Evolutionary conservation across 2,113 vertebrate species (phyloP).

Genomic region (Alectura lathami): DNA sequence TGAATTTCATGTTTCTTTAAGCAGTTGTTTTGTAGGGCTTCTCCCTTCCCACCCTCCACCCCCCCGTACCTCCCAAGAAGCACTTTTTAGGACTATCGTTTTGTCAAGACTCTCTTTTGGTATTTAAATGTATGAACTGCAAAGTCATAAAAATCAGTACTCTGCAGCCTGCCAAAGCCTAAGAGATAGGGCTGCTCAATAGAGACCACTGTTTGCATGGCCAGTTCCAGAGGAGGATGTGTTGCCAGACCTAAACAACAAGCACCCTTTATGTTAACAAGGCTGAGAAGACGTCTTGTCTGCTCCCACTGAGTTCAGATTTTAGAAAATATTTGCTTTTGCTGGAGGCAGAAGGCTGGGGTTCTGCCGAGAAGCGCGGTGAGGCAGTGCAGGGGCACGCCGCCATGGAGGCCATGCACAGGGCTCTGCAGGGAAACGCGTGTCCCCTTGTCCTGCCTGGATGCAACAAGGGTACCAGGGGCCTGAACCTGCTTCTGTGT

Average conservation of each 20-base stretch:
- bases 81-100: not conserved
- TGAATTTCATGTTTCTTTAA: not conserved
- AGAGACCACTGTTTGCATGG: not conserved
- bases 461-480: fast-evolving
- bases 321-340: slow-evolving; percentile 57
- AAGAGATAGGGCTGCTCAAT: not conserved
- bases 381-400: fast-evolving
- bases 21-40: not conserved
- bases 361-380: fast-evolving
- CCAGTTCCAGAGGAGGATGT: not conserved
- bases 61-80: not conserved
- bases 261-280: not conserved
- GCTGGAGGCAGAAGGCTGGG: slow-evolving; percentile 9
- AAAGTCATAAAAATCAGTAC: slow-evolving; percentile 4
- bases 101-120: fast-evolving
- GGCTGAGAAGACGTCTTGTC: not conserved
- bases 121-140: not conserved
- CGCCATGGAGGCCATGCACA: fast-evolving
- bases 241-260: slow-evolving; percentile 15
- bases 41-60: too few relatives aligned
- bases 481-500: not conserved
- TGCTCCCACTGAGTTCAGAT: not conserved
- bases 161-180: not conserved
- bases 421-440: fast-evolving
- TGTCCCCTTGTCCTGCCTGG: fast-evolving